Conservation (phyloP, 2,113 vertebrate genomes). For the Kryptolebias marmoratus region DNA sequence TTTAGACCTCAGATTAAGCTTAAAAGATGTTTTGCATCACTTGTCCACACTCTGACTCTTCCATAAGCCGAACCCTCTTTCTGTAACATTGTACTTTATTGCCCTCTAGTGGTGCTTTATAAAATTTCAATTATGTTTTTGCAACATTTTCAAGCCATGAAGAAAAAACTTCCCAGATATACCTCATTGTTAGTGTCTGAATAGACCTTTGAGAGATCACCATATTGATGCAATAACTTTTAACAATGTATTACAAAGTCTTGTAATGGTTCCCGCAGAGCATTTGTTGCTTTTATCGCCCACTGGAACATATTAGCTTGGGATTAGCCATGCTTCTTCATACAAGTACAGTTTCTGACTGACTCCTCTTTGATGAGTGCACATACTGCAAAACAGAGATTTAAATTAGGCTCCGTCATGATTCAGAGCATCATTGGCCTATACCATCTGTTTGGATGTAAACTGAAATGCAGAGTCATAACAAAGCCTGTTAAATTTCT, state of each 20-base stretch:
- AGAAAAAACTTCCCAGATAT: background rate
- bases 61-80: background rate
- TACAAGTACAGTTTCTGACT: background rate
- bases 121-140: background rate
- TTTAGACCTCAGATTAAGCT: constrained; percentile 32
- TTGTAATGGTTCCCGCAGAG: constrained; percentile 17
- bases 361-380: constrained; percentile 47
- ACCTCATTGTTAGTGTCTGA: background rate
- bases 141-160: background rate
- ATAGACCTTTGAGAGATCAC: constrained; percentile 50
- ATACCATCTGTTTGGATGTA: constrained; percentile 42
- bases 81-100: constrained; percentile 37
- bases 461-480: constrained; percentile 16
- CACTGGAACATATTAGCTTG: constrained; percentile 8
- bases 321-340: constrained; percentile 33
- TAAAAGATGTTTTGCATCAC: constrained; percentile 33
- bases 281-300: background rate
- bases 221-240: constrained; percentile 48
- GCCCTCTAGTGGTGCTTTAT: constrained; percentile 68
- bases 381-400: constrained; percentile 50
- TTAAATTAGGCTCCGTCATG: constrained; percentile 16
- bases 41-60: constrained; percentile 16
- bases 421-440: constrained; percentile 29
- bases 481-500: constrained; percentile 22
- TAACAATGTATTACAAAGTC: constrained; percentile 29